Conservation (phyloP, 2,113 vertebrate species). For the Gymnorhina tibicen region DNA sequence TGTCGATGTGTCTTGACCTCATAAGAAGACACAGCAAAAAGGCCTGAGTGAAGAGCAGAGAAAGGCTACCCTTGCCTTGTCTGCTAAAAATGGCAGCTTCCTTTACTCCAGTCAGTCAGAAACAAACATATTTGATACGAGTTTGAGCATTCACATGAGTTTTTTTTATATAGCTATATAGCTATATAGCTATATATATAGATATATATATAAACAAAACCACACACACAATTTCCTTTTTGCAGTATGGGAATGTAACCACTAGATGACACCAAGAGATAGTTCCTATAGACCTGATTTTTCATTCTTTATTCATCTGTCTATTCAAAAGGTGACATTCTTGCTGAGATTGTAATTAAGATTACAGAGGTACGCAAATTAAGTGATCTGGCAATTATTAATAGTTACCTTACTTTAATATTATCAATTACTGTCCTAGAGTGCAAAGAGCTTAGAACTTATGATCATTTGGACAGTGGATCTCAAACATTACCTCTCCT, state of each 20-base stretch:
- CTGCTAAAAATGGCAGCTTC: constrained; percentile 67
- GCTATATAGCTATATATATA: too few species aligned
- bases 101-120: constrained; percentile 62
- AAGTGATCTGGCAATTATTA: constrained; percentile 64
- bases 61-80: constrained; percentile 49
- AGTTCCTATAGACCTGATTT: constrained; percentile 76
- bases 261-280: constrained; percentile 99
- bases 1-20: constrained; percentile 69
- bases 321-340: constrained; percentile 63
- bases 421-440: constrained; percentile 65
- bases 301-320: constrained; percentile 61
- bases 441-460: constrained; percentile 51
- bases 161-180: neutral
- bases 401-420: constrained; percentile 57
- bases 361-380: constrained; percentile 66
- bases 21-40: constrained; percentile 63
- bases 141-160: neutral
- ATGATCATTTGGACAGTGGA: constrained; percentile 30
- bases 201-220: neutral
- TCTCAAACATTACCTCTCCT: constrained; percentile 13
- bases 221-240: constrained; percentile 34
- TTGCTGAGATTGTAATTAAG: constrained; percentile 71
- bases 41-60: constrained; percentile 50
- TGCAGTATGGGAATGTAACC: constrained; percentile 86
- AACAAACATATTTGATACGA: neutral